Base-by-base conservation (phyloP, 1,140 invertebrate genomes). In the Drosophila miranda region DNA sequence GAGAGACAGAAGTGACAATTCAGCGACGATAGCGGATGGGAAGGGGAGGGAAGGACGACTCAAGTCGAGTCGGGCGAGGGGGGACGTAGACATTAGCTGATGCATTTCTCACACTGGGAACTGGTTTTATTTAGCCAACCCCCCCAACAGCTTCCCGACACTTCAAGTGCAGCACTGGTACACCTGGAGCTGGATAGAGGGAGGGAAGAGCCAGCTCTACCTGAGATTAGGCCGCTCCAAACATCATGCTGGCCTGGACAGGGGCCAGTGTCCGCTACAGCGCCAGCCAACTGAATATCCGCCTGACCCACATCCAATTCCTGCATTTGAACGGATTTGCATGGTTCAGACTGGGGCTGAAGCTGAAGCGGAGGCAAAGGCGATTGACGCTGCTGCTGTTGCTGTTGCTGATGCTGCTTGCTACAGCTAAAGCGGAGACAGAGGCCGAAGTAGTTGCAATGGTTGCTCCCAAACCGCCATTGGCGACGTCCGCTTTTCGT, bases 231-330 rank as follows among this genome's bases (percentile, higher is more conserved):
- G 50, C 16, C 41, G 45, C 44, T 50, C 16, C 8, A 30, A 48
- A 59, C 51, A 8, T 8, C 28, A 9, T 8, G 28, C 28, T 30
- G 44, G 41, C 63, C 49, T 34, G 34, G 11, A 38, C 34, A 38
- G 34, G 34, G 34, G 34, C 34, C 34, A 38, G 34, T 38, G 34
- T 3, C 34, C 34, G 34, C 34, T 38, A 13, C 34, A 38, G 34
- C 34, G 63, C 52, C 69, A 45, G 44, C 79, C 42, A 62, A 83
- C 78, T 64, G 48, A 75, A 59, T 66, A 74, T 77, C 73, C 68
- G 68, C 62, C 56, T 83, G 81, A 83, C 80, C 80, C 81, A 83
- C 62, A 83, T 75, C 61, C 58, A 75, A 60, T 73, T 58, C 49
- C 44, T 30, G 56, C 48, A 26, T 51, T 44, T 41, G 30, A 59